phyloP scores from a whole-genome alignment of 2,113 vertebrate species.

The Cyprinus carpio region DNA sequence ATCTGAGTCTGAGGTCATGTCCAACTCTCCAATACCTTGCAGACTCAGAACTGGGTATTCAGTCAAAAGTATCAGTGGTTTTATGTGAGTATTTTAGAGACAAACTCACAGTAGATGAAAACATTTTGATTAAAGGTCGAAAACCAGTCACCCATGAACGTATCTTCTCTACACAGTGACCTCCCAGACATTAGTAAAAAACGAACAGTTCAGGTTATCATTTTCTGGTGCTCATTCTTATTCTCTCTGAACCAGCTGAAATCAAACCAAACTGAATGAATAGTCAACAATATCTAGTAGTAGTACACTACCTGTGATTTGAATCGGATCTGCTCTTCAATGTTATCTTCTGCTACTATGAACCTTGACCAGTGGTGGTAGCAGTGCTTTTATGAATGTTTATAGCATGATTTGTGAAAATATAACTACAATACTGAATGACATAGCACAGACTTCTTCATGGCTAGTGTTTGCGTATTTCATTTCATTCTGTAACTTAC shows the following conservation, averaged over 20 bases:
- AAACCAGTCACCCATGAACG: not conserved
- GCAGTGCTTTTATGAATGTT: too few relatives aligned
- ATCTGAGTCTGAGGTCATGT: not conserved
- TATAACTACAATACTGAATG: too few relatives aligned
- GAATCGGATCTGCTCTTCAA: not conserved
- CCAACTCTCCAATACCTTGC: not conserved
- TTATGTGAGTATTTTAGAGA: not conserved
- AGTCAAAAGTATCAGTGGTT: not conserved
- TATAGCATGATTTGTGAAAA: too few relatives aligned
- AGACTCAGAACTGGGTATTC: not conserved
- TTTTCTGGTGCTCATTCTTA: not conserved
- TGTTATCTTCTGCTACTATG: not conserved
- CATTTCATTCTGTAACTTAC: too few relatives aligned
- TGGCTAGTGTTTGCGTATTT: too few relatives aligned
- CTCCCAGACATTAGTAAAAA: not conserved
- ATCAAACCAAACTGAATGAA: not conserved
- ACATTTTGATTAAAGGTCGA: not conserved
- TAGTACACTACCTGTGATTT: not conserved
- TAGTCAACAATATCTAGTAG: not conserved
- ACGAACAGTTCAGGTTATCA: not conserved
- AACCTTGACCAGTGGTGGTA: slow-evolving; percentile 7
- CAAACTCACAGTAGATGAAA: not conserved
- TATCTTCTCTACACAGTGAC: not conserved
- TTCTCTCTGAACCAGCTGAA: not conserved
- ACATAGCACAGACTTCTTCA: too few relatives aligned